Conservation (phyloP, 92 coral and sea anemone genomes). For the Epizoanthus scotinus region DNA sequence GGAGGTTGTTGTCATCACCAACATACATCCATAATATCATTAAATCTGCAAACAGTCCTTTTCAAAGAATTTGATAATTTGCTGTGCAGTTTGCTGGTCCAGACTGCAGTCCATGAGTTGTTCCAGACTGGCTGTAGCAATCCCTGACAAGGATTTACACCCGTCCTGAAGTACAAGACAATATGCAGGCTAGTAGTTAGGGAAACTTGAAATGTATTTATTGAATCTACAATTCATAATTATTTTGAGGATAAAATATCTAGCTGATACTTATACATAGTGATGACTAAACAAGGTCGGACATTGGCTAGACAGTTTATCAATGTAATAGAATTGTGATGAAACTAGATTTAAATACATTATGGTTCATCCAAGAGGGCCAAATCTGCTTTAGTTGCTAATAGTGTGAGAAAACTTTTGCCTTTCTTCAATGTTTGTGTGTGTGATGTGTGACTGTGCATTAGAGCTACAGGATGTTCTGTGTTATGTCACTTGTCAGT, state of each 20-base stretch:
- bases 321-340: too few species aligned
- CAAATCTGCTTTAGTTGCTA: too few species aligned
- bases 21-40: not conserved
- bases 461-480: too few species aligned
- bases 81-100: slow-evolving; percentile 85
- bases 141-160: slow-evolving; percentile 72
- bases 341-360: too few species aligned
- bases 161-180: slow-evolving; percentile 97
- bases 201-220: not conserved
- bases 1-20: not conserved
- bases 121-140: slow-evolving; percentile 81
- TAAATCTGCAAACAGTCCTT: slow-evolving; percentile 55
- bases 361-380: too few species aligned
- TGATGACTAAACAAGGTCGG: too few species aligned
- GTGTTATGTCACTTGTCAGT: too few species aligned
- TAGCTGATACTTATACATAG: too few species aligned
- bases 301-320: too few species aligned
- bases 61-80: slow-evolving; percentile 76
- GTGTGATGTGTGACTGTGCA: too few species aligned
- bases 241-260: not conserved
- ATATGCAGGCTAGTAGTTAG: slow-evolving; percentile 42
- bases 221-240: not conserved
- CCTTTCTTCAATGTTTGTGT: too few species aligned
- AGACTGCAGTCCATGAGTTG: slow-evolving; percentile 94
- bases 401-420: too few species aligned